These are phyloP conservation scores for Euzetes globulus DNA, from an alignment of 2,888 invertebrate species.

Conservation along the genomic window DNA sequence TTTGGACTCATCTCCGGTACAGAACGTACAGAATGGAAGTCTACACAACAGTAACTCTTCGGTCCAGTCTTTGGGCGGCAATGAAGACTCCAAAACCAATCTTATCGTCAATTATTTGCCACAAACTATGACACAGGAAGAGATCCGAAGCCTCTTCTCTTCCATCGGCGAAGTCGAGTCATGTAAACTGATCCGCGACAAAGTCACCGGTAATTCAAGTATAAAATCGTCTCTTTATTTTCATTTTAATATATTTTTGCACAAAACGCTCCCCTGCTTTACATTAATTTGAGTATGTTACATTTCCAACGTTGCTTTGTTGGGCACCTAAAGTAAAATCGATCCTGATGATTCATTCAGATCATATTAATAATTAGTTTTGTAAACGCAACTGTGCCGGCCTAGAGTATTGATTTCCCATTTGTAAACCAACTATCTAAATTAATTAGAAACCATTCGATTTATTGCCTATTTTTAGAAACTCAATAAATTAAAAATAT, in stretches of 20 bases:
- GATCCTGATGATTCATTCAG: no score
- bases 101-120: conserved; percentile 99
- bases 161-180: conserved; percentile 98
- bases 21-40: conserved; percentile 34
- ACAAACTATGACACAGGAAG: conserved; percentile 99
- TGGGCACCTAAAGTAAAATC: no score
- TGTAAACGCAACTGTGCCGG: no score
- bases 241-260: neutral
- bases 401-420: no score
- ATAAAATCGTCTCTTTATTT: neutral
- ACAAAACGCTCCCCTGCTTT: neutral
- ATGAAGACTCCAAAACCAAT: conserved; percentile 93
- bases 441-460: no score
- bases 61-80: conserved; percentile 44
- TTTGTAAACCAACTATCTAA: no score
- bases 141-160: conserved; percentile 93
- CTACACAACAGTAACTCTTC: conserved; percentile 36
- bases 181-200: conserved; percentile 97
- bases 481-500: no score
- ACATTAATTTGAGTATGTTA: no score
- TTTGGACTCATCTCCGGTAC: conserved; percentile 33
- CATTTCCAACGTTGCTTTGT: no score
- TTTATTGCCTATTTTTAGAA: no score
- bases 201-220: conserved; percentile 60
- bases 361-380: no score